Base-by-base conservation (phyloP, 2,797 vertebrate species). In the Phaenicophaeus curvirostris region DNA sequence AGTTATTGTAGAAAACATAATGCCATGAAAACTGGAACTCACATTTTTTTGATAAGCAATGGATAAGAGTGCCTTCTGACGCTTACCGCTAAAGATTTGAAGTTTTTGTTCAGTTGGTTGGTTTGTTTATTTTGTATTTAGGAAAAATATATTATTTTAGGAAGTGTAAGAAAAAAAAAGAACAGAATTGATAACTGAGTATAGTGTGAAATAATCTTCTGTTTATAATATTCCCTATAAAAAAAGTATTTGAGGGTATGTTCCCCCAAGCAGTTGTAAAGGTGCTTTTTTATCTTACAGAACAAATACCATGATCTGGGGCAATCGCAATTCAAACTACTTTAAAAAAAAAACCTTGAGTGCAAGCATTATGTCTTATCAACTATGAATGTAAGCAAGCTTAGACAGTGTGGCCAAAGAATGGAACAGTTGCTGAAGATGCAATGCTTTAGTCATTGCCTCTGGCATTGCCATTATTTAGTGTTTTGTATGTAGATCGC, bases 361-460 rank as follows among this genome's bases (percentile, higher is more conserved):
- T 25, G 6, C 2, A 13, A 78, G 31, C 23, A 19, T 9, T n/a
- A 0, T 6, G 16, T 25, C 42, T 58, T 54, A 46, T 3, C 57
- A 69, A 46, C 20, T 8, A 41, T 9, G 31, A 37, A 63, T 50
- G 16, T 63, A 46, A 78, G 27, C 9, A 68, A 71, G 50, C 23
- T 39, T 37, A 35, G 24, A 68, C 30, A 3, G 24, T n/a, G 63
- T 8, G 19, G 50, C 53, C 69, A 30, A 37, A 41, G 57, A 33
- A 62, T 5, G 83, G 42, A 87, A 61, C 23, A 71, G 57, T 8
- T 65, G 65, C 58, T 65, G 30, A 58, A 81, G 84, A 74, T 3
- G 9, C 15, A 37, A 7, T 54, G 41, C 54, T 12, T 31, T 13
- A 28, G 28, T n/a, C 0, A 0, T 21, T 14, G 12, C 31, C 50